These are phyloP conservation scores for Lasaia peninsularis DNA, from an alignment of 1,140 invertebrate species.

Conservation along the genomic window DNA sequence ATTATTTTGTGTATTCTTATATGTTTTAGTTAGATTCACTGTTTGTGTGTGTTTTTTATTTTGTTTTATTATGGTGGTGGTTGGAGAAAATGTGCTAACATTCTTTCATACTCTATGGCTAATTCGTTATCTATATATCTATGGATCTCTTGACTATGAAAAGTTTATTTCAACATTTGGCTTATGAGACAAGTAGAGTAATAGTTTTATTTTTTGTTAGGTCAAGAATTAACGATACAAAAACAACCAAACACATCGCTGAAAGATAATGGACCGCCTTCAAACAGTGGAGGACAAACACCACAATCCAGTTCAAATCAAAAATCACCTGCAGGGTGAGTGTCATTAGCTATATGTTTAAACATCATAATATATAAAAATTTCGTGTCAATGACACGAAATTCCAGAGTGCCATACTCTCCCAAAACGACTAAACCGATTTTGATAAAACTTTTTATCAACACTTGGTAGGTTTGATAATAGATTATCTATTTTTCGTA, in stretches of 20 bases:
- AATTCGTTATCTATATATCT: slow-evolving; percentile 55
- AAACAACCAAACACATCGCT: slow-evolving; percentile 96
- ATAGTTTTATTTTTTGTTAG: slow-evolving; percentile 37
- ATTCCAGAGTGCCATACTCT: too few species aligned
- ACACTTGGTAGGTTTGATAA: too few species aligned
- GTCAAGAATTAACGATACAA: slow-evolving; percentile 97
- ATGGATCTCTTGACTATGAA: slow-evolving; percentile 16
- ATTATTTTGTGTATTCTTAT: slow-evolving; percentile 9
- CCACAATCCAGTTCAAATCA: slow-evolving; percentile 73
- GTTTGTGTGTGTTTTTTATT: slow-evolving; percentile 34
- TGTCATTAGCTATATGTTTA: too few species aligned
- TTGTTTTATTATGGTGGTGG: slow-evolving; percentile 69
- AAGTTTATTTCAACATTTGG: background rate
- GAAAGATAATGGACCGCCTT: slow-evolving; percentile 81
- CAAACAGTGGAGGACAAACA: slow-evolving; percentile 62
- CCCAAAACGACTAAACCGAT: too few species aligned
- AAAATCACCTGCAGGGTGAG: slow-evolving; percentile 80
- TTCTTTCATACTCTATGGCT: slow-evolving; percentile 74
- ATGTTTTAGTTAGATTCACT: slow-evolving; percentile 18
- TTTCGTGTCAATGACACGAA: too few species aligned
- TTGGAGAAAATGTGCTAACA: slow-evolving; percentile 77
- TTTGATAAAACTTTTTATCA: too few species aligned
- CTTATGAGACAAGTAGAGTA: background rate
- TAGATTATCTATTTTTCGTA: too few species aligned
- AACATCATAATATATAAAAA: too few species aligned